Evolutionary conservation across 2,888 invertebrate genomes (phyloP).

Genomic region (Dysmachus trigonus): DNA sequence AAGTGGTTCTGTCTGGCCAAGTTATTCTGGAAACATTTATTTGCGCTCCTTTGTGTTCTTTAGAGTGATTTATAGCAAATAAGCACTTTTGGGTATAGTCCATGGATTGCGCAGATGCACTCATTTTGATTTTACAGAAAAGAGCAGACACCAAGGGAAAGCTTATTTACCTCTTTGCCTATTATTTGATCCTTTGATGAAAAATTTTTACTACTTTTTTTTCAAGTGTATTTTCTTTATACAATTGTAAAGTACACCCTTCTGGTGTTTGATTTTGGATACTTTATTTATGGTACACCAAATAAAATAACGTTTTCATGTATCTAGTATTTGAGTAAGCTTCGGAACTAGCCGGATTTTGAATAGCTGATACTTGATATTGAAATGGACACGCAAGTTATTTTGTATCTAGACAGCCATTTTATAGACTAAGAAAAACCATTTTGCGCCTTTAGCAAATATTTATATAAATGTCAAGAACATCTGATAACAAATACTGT

Average conservation of each 20-base stretch:
- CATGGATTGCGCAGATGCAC: neutral
- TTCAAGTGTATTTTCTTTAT: neutral
- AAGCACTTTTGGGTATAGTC: neutral
- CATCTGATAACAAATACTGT: too few species aligned
- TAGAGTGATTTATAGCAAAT: neutral
- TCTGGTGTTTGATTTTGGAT: neutral
- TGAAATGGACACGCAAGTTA: too few species aligned
- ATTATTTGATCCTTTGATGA: neutral
- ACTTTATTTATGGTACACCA: neutral
- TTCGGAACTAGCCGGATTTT: neutral
- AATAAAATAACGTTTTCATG: neutral
- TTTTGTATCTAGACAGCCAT: too few species aligned
- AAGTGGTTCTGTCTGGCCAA: neutral
- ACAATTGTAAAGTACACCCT: neutral
- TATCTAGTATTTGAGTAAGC: too few species aligned
- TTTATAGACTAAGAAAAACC: too few species aligned
- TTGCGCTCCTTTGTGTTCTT: neutral
- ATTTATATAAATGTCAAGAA: too few species aligned
- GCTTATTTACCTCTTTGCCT: neutral
- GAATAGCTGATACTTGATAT: too few species aligned
- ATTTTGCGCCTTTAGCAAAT: too few species aligned
- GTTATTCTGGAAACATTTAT: neutral
- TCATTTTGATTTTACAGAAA: neutral
- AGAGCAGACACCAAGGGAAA: neutral
- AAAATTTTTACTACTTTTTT: neutral